Conservation (phyloP, 2,797 vertebrate species). For the Anabacerthia variegaticeps region DNA sequence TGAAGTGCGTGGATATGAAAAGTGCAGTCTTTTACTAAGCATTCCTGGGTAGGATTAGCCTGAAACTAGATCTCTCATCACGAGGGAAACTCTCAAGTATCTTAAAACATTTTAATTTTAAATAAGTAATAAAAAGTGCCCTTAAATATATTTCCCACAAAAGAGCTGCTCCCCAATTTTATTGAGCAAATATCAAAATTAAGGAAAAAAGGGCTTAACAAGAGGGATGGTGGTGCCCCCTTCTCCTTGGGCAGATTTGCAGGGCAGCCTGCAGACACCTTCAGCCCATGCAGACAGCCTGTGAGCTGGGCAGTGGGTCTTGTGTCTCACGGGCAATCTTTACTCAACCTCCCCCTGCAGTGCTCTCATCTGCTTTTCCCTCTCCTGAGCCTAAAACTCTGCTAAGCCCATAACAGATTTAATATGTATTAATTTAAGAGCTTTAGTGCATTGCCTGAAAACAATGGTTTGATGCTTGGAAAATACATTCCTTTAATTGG, state of each 20-base stretch:
- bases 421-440: constrained; percentile 41
- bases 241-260: fast-evolving
- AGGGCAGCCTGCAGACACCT: background rate
- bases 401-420: constrained; percentile 23
- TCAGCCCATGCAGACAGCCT: background rate
- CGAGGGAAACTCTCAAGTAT: background rate
- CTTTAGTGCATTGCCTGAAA: constrained; percentile 21
- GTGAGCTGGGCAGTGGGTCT: background rate
- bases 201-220: background rate
- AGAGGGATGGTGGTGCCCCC: background rate
- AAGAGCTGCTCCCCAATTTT: constrained; percentile 26
- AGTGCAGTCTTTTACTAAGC: background rate
- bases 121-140: background rate
- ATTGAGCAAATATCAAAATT: constrained; percentile 33
- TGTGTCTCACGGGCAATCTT: background rate
- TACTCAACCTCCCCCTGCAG: background rate
- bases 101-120: background rate
- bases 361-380: constrained; percentile 25
- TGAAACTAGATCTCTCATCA: background rate
- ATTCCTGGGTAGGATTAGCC: background rate
- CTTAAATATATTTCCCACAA: constrained; percentile 19
- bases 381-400: constrained; percentile 21
- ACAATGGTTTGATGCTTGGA: constrained; percentile 42
- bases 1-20: background rate
- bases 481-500: constrained; percentile 52